phyloP scores from a whole-genome alignment of 2,113 vertebrate species.

The Antechinus stuartii region DNA sequence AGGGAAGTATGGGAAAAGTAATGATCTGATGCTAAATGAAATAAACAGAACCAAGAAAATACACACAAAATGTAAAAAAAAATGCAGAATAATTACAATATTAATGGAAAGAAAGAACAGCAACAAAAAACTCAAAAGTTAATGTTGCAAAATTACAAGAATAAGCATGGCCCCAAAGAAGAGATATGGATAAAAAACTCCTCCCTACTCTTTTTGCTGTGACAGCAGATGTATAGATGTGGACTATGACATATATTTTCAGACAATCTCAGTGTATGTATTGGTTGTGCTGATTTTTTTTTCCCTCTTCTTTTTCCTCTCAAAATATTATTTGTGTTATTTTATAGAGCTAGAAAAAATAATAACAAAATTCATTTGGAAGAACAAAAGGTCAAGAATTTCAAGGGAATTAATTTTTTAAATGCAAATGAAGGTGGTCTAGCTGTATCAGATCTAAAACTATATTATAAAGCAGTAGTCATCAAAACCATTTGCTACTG shows the following conservation, averaged over 20 bases:
- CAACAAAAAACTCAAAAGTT: not conserved
- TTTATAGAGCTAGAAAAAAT: no score
- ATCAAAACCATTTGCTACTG: no score
- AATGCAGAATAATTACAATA: not conserved
- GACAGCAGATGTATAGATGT: not conserved
- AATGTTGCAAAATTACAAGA: not conserved
- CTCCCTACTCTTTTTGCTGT: not conserved
- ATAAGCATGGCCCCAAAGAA: not conserved
- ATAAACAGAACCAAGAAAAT: not conserved
- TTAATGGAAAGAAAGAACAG: not conserved
- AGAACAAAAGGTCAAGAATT: no score
- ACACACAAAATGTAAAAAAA: no score
- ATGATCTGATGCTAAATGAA: not conserved
- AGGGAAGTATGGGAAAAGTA: not conserved
- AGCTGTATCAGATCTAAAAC: no score
- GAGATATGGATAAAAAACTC: not conserved
- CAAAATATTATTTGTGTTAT: not conserved
- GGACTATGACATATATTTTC: not conserved
- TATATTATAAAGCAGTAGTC: no score
- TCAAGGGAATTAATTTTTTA: no score
- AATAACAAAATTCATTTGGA: no score
- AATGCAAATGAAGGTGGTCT: no score
- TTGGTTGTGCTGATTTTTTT: not conserved
- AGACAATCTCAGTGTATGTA: not conserved
- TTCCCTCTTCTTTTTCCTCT: not conserved